phyloP scores from a whole-genome alignment of 2,113 vertebrate species.

The Morone chrysops region DNA sequence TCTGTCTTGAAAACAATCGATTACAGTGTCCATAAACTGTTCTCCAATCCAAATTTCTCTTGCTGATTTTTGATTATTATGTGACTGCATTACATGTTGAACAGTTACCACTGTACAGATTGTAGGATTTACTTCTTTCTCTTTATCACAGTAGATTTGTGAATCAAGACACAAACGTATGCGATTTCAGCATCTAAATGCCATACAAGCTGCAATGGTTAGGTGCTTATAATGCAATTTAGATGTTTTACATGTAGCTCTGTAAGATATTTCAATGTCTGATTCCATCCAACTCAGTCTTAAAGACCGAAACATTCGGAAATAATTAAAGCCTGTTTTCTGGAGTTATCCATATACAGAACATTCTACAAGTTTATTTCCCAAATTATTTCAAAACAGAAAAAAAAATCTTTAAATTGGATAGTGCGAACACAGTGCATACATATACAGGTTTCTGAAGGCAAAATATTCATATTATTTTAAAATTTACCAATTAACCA shows the following conservation, averaged over 20 bases:
- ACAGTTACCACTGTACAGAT: slow-evolving; percentile 97
- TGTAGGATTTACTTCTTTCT: slow-evolving; percentile 82
- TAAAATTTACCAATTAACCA: slow-evolving; percentile 68
- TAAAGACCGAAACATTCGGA: slow-evolving; percentile 75
- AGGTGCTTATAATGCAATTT: slow-evolving; percentile 57
- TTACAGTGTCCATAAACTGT: slow-evolving; percentile 65
- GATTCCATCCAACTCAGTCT: slow-evolving; percentile 70
- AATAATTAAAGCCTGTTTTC: slow-evolving; percentile 81
- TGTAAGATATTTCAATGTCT: slow-evolving; percentile 61
- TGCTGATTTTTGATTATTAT: slow-evolving; percentile 43
- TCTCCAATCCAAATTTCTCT: slow-evolving; percentile 59
- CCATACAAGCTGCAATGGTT: slow-evolving; percentile 84
- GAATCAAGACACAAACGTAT: slow-evolving; percentile 78
- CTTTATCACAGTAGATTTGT: slow-evolving; percentile 86
- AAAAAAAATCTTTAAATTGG: slow-evolving; percentile 64
- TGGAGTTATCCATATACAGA: slow-evolving; percentile 78
- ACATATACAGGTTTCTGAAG: slow-evolving; percentile 79
- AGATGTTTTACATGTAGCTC: slow-evolving; percentile 64
- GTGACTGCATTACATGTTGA: slow-evolving; percentile 86
- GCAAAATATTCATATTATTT: slow-evolving; percentile 65
- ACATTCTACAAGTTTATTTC: slow-evolving; percentile 81
- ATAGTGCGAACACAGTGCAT: slow-evolving; percentile 82
- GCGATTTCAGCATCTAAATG: slow-evolving; percentile 87
- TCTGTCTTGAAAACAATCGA: slow-evolving; percentile 73
- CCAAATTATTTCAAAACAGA: slow-evolving; percentile 76